Base-by-base conservation (phyloP, 2,113 vertebrate genomes). In the Pedetes capensis region DNA sequence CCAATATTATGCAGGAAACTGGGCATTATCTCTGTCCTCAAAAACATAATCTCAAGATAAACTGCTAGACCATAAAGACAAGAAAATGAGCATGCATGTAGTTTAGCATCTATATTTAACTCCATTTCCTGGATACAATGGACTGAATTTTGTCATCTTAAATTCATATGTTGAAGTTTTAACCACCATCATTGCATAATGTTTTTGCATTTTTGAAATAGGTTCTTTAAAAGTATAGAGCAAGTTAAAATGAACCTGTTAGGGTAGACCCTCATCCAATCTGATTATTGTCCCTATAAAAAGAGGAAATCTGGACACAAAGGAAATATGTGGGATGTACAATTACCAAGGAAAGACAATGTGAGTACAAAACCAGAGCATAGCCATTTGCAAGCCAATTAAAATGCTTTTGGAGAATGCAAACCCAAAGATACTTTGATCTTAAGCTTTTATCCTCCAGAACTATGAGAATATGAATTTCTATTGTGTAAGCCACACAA, bases 311-410 rank as follows among this genome's bases (percentile, higher is more conserved):
- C 11, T 44, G 55, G 18, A 16, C 49, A 63, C 22, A 25, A n/a
- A 81, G 47, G 25, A 72, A 12, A 47, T 1, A 8, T 1, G 1
- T 23, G 3, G 7, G 3, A 18, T 8, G 2, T 17, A 4, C 0
- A 7, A 29, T 57, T 22, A 20, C 5, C 42, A 22, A 63, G 34
- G 20, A 78, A 49, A 55, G 6, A 2, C 1, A 18, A 32, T 1
- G 8, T 61, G 34, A 78, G 3, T 8, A 39, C n/a, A 22, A 2
- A 37, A 18, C 6, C 1, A 17, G 16, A 27, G 23, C 17, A 3
- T 4, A n/a, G 6, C 0, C 11, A 51, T 34, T 4, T 10, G 0
- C 8, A 37, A 68, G 8, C 13, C 22, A 47, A 76, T 32, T 11
- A 66, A 10, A 61, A 42, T 20, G 9, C 37, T 11, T 23, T 29